Evolutionary conservation across 1,140 invertebrate genomes (phyloP).

Genomic region (Drosophila albomicans): DNA sequence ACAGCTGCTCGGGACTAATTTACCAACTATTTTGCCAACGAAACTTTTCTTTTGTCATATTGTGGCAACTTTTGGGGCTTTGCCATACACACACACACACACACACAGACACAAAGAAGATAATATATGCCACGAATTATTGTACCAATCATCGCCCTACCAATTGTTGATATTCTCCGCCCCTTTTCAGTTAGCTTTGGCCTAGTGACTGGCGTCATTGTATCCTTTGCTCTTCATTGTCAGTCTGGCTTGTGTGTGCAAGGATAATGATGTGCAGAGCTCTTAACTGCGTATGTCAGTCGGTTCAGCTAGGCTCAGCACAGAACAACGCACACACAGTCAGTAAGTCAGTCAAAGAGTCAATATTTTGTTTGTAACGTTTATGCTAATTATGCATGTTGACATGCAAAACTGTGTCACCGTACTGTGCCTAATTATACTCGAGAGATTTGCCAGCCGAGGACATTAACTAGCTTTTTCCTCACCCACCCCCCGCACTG

Average conservation of each 20-base stretch:
- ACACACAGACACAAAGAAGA: not conserved
- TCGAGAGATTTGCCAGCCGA: conserved; percentile 43
- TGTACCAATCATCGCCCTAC: conserved; percentile 38
- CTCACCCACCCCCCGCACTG: not conserved
- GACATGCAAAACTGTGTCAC: conserved; percentile 70
- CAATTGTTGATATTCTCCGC: conserved; percentile 13
- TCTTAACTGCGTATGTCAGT: conserved; percentile 38
- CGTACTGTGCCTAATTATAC: conserved; percentile 66
- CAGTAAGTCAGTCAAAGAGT: conserved; percentile 52
- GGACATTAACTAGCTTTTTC: conserved; percentile 37
- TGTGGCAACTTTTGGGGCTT: conserved; percentile 57
- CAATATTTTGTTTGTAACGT: conserved; percentile 74
- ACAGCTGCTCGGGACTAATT: conserved; percentile 57
- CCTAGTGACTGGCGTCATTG: conserved; percentile 33
- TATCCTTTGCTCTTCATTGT: conserved; percentile 26
- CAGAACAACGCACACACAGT: not conserved
- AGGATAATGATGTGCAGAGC: conserved; percentile 53
- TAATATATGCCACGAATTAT: conserved; percentile 68
- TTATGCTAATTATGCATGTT: conserved; percentile 81
- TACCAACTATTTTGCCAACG: conserved; percentile 72
- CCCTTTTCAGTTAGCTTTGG: not conserved
- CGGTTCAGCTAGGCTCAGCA: not conserved
- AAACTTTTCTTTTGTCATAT: conserved; percentile 76
- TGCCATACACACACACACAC: conserved; percentile 30
- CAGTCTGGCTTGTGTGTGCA: conserved; percentile 22